Percentiles rank a stretch among this genome's conserved stretches.
These are phyloP conservation scores for Lysiphlebus fabarum DNA, from an alignment of 1,140 invertebrate genomes.

Conservation along the genomic window DNA sequence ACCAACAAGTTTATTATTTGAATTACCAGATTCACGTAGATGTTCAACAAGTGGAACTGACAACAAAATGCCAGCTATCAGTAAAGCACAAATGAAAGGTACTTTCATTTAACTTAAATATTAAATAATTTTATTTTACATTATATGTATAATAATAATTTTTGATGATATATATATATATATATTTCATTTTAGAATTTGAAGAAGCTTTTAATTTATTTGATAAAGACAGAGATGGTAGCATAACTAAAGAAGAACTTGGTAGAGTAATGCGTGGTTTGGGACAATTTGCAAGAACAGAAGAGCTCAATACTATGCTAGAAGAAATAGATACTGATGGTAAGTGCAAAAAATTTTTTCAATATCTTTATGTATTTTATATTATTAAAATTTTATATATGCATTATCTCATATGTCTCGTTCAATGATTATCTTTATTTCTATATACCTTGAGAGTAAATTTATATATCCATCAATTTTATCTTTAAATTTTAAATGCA, in stretches of 20 bases:
- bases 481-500: too few relatives aligned
- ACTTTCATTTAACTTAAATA: not conserved
- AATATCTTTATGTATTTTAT: too few relatives aligned
- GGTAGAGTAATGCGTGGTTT: slow-evolving; percentile 80
- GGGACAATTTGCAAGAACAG: slow-evolving; percentile 79
- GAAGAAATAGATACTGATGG: slow-evolving; percentile 87
- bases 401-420: too few relatives aligned
- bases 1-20: slow-evolving; percentile 37
- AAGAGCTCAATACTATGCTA: slow-evolving; percentile 83
- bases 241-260: slow-evolving; percentile 82
- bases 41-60: slow-evolving; percentile 47
- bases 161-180: not conserved
- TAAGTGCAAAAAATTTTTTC: slow-evolving; percentile 43
- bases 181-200: slow-evolving; percentile 64
- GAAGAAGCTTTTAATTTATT: slow-evolving; percentile 84
- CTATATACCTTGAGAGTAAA: too few relatives aligned
- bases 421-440: too few relatives aligned
- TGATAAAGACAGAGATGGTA: slow-evolving; percentile 85
- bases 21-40: slow-evolving; percentile 39
- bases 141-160: not conserved
- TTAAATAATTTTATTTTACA: slow-evolving; percentile 3
- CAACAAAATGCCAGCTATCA: slow-evolving; percentile 61
- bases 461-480: too few relatives aligned
- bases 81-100: slow-evolving; percentile 74
- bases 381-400: too few relatives aligned